A percentile compares a stretch with the other conserved stretches of the same genome.
Conservation (phyloP, 2,113 vertebrate species). For the Acanthochromis polyacanthus region DNA sequence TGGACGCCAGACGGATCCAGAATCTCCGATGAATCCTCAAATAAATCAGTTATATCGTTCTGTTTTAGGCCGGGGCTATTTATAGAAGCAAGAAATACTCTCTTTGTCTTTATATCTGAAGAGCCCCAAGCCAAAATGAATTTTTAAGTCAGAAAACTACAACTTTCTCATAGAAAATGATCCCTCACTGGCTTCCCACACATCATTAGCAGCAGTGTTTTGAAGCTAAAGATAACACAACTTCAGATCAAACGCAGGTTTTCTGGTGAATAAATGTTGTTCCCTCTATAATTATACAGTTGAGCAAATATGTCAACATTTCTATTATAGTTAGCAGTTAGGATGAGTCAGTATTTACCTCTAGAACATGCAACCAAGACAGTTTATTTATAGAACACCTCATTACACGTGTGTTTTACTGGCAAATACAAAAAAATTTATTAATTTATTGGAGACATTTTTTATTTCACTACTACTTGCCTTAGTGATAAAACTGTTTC, state of each 20-base stretch:
- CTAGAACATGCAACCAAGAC: no score
- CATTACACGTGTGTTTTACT: no score
- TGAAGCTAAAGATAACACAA: background rate
- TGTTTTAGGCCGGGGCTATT: background rate
- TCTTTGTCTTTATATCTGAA: background rate
- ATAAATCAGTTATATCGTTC: conserved; percentile 15
- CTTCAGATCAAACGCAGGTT: background rate
- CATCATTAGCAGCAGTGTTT: background rate
- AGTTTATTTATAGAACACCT: no score
- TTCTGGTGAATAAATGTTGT: background rate
- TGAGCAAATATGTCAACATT: no score
- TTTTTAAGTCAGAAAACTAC: background rate
- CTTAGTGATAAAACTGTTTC: no score
- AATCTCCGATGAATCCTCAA: background rate
- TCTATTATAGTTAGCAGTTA: no score
- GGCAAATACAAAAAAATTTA: no score
- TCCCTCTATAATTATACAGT: no score
- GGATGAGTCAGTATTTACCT: no score
- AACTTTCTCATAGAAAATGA: background rate
- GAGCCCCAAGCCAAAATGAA: background rate
- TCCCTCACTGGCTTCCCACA: conserved; percentile 4
- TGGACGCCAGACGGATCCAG: conserved; percentile 24
- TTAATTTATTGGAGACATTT: no score
- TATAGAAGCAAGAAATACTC: background rate
- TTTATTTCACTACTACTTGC: no score